These are phyloP conservation scores for Edolisoma coerulescens DNA, from an alignment of 2,113 vertebrate species.

Conservation along the genomic window DNA sequence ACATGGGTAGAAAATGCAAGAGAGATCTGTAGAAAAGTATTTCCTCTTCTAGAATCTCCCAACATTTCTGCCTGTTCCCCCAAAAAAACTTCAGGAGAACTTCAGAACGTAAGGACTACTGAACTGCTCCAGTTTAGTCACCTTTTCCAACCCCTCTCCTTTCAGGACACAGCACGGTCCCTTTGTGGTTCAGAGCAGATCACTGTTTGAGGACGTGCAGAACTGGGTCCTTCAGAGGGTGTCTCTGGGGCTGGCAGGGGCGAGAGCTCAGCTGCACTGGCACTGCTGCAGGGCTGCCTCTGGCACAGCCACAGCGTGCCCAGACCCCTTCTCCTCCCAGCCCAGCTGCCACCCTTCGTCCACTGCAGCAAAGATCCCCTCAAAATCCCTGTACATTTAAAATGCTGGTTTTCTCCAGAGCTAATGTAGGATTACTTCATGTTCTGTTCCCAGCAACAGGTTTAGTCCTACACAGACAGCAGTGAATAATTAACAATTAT, in stretches of 20 bases:
- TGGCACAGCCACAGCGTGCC: fast-evolving
- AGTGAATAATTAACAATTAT: neutral
- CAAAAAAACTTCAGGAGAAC: neutral
- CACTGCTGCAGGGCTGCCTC: neutral
- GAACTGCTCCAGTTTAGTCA: neutral
- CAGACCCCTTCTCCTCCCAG: neutral
- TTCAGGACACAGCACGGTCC: neutral
- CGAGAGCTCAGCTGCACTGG: neutral
- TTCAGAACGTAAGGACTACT: neutral
- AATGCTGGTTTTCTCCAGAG: neutral
- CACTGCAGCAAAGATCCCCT: neutral
- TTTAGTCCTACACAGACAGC: neutral
- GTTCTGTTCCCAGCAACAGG: neutral
- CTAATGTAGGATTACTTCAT: neutral
- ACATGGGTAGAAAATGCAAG: neutral
- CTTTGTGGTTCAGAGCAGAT: neutral
- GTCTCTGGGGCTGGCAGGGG: neutral
- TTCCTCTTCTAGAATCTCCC: neutral
- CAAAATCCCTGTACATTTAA: neutral
- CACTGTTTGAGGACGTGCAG: neutral
- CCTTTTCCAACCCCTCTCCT: neutral
- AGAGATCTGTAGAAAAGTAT: neutral
- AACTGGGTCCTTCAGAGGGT: neutral
- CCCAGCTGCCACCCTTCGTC: neutral
- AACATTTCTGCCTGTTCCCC: neutral